Evolutionary conservation across 2,888 invertebrate species (phyloP).

Genomic region (Blera fallax): DNA sequence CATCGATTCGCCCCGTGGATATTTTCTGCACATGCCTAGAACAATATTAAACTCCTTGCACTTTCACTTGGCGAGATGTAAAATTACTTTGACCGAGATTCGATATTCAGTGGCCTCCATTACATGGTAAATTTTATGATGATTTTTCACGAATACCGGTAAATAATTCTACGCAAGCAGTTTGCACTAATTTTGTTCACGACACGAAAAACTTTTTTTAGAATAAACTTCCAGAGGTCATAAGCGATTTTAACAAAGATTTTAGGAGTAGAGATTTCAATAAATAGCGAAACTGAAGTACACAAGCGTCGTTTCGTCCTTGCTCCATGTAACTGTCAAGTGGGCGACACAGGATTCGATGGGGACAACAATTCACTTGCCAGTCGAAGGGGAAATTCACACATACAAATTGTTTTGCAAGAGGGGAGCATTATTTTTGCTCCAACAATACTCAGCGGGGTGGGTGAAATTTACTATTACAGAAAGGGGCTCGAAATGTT

Average conservation of each 20-base stretch:
- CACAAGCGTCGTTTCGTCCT: constrained; percentile 67
- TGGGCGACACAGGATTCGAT: constrained; percentile 46
- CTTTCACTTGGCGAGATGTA: constrained; percentile 80
- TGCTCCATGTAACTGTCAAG: constrained; percentile 72
- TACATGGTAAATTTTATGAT: constrained; percentile 74
- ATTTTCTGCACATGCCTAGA: constrained; percentile 76
- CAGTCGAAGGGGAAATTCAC: constrained; percentile 35
- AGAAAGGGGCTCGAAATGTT: neutral
- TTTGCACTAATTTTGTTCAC: neutral
- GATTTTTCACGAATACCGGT: constrained; percentile 35
- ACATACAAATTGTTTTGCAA: neutral
- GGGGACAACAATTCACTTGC: constrained; percentile 59
- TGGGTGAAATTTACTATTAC: constrained; percentile 21
- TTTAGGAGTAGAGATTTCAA: neutral
- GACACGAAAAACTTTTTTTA: constrained; percentile 10
- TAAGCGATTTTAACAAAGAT: neutral
- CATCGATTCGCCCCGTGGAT: constrained; percentile 73
- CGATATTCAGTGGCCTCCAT: constrained; percentile 75
- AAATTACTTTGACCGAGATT: constrained; percentile 82
- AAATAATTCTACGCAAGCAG: neutral
- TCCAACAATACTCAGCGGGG: constrained; percentile 1
- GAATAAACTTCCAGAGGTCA: neutral
- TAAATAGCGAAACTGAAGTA: constrained; percentile 7
- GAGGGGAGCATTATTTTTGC: constrained; percentile 39
- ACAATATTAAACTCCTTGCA: constrained; percentile 75